phyloP scores from a whole-genome alignment of 2,113 vertebrate genomes.

The Ariopsis seemanni region DNA sequence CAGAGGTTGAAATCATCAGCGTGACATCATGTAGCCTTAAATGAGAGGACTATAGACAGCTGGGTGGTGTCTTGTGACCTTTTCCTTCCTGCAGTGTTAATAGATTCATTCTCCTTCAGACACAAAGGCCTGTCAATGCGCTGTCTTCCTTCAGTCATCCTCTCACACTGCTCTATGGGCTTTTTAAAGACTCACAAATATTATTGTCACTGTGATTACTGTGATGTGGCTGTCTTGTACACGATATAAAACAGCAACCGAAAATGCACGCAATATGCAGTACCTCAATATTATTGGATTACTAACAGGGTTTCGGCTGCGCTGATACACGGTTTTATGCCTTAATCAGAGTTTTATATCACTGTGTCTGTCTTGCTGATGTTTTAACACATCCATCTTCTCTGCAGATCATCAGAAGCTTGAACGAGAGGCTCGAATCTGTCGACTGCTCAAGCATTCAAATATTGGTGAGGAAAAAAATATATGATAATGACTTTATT shows the following conservation, averaged over 20 bases:
- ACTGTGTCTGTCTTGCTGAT: background rate
- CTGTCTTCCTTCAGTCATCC: conserved; percentile 5
- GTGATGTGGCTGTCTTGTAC: background rate
- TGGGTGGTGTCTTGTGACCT: conserved; percentile 37
- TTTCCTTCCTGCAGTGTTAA: conserved; percentile 27
- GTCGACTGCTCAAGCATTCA: conserved; percentile 53
- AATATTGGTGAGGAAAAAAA: conserved; percentile 50
- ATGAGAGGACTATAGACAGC: background rate
- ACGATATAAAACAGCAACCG: background rate
- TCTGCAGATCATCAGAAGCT: conserved; percentile 56
- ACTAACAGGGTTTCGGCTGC: background rate
- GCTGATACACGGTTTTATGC: background rate
- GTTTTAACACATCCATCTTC: background rate
- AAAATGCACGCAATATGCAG: background rate
- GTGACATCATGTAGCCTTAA: background rate
- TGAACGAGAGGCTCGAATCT: conserved; percentile 55
- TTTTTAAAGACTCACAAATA: conserved; percentile 8
- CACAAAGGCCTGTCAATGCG: conserved; percentile 2
- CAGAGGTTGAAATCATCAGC: background rate
- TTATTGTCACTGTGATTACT: background rate
- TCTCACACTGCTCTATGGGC: background rate
- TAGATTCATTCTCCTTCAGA: conserved; percentile 11
- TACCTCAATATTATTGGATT: background rate
- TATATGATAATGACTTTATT: background rate
- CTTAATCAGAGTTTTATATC: background rate